phyloP scores from a whole-genome alignment of 2,113 vertebrate species.

The Pygoscelis adeliae region DNA sequence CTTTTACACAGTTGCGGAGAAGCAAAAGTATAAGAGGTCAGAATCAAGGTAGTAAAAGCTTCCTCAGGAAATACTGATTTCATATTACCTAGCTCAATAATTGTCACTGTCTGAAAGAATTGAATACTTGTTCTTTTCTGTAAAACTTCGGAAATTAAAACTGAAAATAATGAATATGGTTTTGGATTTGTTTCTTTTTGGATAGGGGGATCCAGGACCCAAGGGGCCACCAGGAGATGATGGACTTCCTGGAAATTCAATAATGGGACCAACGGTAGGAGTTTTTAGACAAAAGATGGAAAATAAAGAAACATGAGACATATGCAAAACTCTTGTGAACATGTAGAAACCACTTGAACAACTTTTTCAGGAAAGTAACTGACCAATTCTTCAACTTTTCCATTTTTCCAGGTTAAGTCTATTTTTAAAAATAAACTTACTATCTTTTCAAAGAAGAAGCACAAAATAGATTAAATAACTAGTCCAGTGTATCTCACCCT shows the following conservation, averaged over 20 bases:
- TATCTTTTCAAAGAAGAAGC: not conserved
- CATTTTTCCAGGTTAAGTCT: not conserved
- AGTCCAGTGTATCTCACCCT: not conserved
- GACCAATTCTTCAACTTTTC: not conserved
- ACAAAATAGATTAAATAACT: not conserved
- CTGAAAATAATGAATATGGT: not conserved
- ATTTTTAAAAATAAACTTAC: not conserved
- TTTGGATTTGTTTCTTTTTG: not conserved
- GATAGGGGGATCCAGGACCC: conserved; percentile 69
- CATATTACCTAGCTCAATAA: not conserved
- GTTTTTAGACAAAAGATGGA: not conserved
- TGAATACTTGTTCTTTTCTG: not conserved
- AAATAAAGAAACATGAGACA: not conserved
- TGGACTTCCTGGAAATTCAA: conserved; percentile 68
- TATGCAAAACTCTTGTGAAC: not conserved
- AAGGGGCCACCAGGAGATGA: conserved; percentile 49
- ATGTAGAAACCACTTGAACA: not conserved
- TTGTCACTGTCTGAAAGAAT: not conserved
- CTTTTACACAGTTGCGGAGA: not conserved
- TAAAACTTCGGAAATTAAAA: not conserved
- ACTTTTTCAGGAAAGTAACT: not conserved
- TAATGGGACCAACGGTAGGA: conserved; percentile 71
- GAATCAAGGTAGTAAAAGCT: not conserved
- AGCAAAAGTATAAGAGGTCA: not conserved
- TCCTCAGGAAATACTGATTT: not conserved